Conservation (phyloP, 2,888 invertebrate genomes). For the Andrena minutula region DNA sequence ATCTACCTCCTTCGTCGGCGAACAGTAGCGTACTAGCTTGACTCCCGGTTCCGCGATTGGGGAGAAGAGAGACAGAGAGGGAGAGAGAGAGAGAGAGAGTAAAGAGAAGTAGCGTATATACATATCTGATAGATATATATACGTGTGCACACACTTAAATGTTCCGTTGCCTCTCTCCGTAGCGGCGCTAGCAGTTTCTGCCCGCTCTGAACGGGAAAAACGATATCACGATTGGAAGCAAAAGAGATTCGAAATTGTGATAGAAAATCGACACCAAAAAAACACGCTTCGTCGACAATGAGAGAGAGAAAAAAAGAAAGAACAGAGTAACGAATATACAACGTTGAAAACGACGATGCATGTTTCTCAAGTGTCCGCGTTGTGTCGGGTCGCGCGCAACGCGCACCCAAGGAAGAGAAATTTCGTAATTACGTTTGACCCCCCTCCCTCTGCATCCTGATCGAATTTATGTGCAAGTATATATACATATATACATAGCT, state of each 20-base stretch:
- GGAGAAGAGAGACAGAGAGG: neutral
- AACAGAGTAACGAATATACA: conserved; percentile 2
- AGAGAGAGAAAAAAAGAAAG: neutral
- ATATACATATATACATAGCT: conserved; percentile 60
- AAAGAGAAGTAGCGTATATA: conserved; percentile 37
- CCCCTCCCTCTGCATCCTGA: conserved; percentile 52
- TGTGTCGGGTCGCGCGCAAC: conserved; percentile 8
- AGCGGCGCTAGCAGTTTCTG: conserved; percentile 29
- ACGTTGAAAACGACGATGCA: conserved; percentile 44
- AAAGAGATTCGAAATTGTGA: conserved; percentile 18
- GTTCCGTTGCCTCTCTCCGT: neutral
- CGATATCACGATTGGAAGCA: conserved; percentile 24
- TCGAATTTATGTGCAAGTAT: conserved; percentile 66
- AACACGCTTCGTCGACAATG: conserved; percentile 43
- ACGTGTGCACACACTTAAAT: conserved; percentile 10
- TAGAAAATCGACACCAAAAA: conserved; percentile 20
- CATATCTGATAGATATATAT: conserved; percentile 17
- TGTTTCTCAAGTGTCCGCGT: conserved; percentile 25
- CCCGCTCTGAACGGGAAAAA: conserved; percentile 35
- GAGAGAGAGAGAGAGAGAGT: neutral
- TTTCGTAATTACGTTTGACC: conserved; percentile 64
- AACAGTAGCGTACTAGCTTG: conserved; percentile 70
- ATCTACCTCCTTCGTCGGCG: conserved; percentile 57
- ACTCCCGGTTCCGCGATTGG: conserved; percentile 53
- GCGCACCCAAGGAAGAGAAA: conserved; percentile 12